Conservation (phyloP, 2,113 vertebrate genomes). For the Oncorhynchus clarkii region DNA sequence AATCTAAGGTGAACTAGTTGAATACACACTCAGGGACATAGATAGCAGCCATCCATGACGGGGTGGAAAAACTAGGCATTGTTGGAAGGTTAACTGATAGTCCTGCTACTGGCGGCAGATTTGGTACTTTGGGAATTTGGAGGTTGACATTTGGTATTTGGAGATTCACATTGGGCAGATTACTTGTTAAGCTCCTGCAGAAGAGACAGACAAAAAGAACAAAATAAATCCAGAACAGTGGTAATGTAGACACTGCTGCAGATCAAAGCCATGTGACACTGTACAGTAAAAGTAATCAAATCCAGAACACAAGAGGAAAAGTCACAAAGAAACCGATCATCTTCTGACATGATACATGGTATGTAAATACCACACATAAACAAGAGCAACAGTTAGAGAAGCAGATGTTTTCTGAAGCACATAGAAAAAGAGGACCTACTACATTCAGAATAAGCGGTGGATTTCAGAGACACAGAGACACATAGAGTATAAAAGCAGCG, state of each 20-base stretch:
- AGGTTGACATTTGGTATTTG: slow-evolving; percentile 97
- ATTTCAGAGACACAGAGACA: slow-evolving; percentile 33
- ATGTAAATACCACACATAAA: slow-evolving; percentile 44
- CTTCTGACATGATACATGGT: slow-evolving; percentile 10
- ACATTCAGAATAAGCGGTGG: slow-evolving; percentile 28
- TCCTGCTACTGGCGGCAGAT: slow-evolving; percentile 89
- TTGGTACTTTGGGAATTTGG: slow-evolving; percentile 99
- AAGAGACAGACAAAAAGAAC: slow-evolving; percentile 99
- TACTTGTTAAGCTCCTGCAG: slow-evolving; percentile 99
- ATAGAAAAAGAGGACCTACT: slow-evolving; percentile 38
- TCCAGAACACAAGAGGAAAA: slow-evolving; percentile 46
- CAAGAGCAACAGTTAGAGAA: slow-evolving; percentile 23
- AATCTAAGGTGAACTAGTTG: slow-evolving; percentile 90
- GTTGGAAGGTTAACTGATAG: slow-evolving; percentile 99
- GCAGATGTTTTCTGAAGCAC: slow-evolving; percentile 20
- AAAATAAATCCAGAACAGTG: slow-evolving; percentile 99
- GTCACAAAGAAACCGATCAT: slow-evolving; percentile 40
- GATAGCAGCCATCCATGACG: slow-evolving; percentile 99
- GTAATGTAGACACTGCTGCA: slow-evolving; percentile 90
- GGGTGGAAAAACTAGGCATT: slow-evolving; percentile 99
- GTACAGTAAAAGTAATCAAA: slow-evolving; percentile 62
- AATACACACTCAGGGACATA: slow-evolving; percentile 99
- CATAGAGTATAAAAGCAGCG: slow-evolving; percentile 30
- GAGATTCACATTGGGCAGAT: slow-evolving; percentile 99
- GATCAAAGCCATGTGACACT: slow-evolving; percentile 82